These are phyloP conservation scores for Scleropages formosus DNA, from an alignment of 2,797 vertebrate species.

Conservation along the genomic window DNA sequence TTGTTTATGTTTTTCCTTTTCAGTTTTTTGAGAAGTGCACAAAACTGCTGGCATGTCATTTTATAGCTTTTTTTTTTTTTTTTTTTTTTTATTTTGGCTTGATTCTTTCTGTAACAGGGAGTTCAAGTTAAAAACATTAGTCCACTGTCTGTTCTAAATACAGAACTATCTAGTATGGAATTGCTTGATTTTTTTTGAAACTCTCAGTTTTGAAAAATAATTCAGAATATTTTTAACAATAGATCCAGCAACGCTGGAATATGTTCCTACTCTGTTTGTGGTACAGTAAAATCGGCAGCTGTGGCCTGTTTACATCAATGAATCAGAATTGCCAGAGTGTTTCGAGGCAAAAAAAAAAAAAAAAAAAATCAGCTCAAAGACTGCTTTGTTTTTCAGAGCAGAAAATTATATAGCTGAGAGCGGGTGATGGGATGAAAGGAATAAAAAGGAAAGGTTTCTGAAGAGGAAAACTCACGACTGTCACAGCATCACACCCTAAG, in stretches of 20 bases:
- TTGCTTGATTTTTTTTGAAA: not conserved
- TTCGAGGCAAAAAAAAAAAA: constrained; percentile 41
- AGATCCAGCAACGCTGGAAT: not conserved
- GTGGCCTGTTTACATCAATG: constrained; percentile 53
- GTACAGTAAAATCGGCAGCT: constrained; percentile 43
- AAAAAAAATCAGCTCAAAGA: constrained; percentile 52
- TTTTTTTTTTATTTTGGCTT: too few relatives aligned
- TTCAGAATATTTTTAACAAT: not conserved
- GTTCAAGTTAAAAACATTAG: not conserved
- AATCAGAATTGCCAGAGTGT: constrained; percentile 51
- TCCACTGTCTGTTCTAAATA: not conserved
- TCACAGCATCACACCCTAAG: constrained; percentile 47
- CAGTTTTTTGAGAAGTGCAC: too few relatives aligned
- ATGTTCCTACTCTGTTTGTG: constrained; percentile 29
- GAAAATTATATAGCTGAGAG: constrained; percentile 56
- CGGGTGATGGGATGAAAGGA: constrained; percentile 54
- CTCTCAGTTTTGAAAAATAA: not conserved
- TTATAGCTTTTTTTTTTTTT: too few relatives aligned
- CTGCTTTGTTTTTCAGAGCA: constrained; percentile 54
- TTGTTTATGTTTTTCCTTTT: too few relatives aligned
- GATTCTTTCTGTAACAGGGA: too few relatives aligned
- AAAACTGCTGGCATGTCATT: not conserved
- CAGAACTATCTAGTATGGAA: not conserved
- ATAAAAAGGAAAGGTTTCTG: constrained; percentile 41
- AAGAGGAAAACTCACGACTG: constrained; percentile 41